Percentiles rank a stretch among this genome's conserved stretches.
phyloP scores from a whole-genome alignment of 2,888 invertebrate species.

The Acleris emargana region DNA sequence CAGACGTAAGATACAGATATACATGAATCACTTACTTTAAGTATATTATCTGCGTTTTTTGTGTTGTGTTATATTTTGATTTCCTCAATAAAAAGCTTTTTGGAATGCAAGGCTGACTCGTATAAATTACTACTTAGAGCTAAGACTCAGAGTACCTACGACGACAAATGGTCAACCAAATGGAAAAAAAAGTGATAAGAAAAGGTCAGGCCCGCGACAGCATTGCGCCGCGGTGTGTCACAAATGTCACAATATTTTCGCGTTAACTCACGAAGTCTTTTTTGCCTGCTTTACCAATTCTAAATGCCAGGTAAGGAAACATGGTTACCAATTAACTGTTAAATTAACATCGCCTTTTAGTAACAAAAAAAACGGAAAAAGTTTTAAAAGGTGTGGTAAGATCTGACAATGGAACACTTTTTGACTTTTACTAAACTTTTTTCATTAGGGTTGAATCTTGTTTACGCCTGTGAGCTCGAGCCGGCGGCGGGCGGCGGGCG shows the following conservation, averaged over 20 bases:
- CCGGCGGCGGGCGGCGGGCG: neutral
- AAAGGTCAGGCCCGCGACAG: conserved; percentile 22
- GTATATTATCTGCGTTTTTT: too few relatives aligned
- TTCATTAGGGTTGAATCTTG: too few relatives aligned
- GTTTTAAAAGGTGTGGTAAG: too few relatives aligned
- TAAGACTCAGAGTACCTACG: too few relatives aligned
- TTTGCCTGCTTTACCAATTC: conserved; percentile 14
- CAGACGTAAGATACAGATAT: too few relatives aligned
- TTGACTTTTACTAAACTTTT: too few relatives aligned
- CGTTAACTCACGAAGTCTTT: conserved; percentile 15
- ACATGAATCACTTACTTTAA: too few relatives aligned
- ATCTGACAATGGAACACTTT: too few relatives aligned
- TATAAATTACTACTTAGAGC: too few relatives aligned
- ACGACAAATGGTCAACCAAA: neutral
- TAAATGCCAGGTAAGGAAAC: conserved; percentile 16
- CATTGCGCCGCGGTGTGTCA: conserved; percentile 26
- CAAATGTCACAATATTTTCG: conserved; percentile 31
- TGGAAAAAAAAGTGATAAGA: neutral
- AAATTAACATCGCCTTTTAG: too few relatives aligned
- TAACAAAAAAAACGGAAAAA: too few relatives aligned
- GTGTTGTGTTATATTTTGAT: neutral
- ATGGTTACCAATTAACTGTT: too few relatives aligned
- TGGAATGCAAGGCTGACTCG: neutral
- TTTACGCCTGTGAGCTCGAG: neutral
- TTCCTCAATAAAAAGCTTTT: neutral